Percentiles rank a stretch among this genome's conserved stretches.
Evolutionary conservation across 2,888 invertebrate genomes (phyloP).

Genomic region (Polyommatus iphigenia): DNA sequence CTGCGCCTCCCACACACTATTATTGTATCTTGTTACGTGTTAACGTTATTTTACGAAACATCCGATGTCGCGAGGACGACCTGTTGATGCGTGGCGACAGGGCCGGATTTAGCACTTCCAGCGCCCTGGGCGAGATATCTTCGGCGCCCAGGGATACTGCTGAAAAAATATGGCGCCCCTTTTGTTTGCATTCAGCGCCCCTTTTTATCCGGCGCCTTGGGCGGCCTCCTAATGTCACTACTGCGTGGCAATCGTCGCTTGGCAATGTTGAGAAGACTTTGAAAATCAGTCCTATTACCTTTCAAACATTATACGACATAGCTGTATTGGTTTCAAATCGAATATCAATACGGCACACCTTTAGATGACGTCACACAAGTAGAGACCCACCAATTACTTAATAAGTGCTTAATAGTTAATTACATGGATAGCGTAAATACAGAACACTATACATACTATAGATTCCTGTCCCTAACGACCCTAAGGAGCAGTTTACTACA

Average conservation of each 20-base stretch:
- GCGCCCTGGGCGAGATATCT: too few species aligned
- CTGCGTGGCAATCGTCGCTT: too few species aligned
- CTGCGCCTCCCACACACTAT: conserved; percentile 19
- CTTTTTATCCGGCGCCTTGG: too few species aligned
- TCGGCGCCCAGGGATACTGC: too few species aligned
- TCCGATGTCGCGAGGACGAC: background rate
- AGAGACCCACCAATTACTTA: background rate
- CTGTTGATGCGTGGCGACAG: too few species aligned
- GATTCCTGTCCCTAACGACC: background rate
- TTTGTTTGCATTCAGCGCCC: too few species aligned
- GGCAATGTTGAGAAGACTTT: too few species aligned
- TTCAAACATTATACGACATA: too few species aligned
- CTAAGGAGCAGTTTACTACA: background rate
- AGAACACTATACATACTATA: background rate
- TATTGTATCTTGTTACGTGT: background rate
- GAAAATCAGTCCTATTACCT: too few species aligned
- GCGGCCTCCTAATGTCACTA: too few species aligned
- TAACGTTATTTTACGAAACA: background rate
- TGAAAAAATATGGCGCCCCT: too few species aligned
- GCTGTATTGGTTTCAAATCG: background rate
- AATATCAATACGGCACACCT: background rate
- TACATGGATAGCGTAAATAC: background rate
- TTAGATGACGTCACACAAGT: background rate
- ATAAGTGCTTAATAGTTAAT: background rate
- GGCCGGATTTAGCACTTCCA: too few species aligned